phyloP scores from a whole-genome alignment of 1,140 invertebrate species.

The Drosophila murphyi region DNA sequence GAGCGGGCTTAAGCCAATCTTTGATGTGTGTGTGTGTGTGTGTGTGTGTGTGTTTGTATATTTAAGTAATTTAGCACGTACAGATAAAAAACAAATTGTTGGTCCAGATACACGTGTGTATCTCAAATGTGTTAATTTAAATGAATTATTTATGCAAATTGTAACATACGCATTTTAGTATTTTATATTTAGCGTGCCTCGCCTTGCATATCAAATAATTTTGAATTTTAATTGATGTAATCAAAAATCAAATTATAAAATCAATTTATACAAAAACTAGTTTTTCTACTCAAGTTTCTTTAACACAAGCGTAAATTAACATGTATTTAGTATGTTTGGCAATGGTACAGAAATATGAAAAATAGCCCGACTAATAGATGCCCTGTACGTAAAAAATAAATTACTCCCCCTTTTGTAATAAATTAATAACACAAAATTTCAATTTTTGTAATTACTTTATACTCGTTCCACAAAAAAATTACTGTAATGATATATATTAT shows the following conservation, averaged over 20 bases:
- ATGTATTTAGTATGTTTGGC: not conserved
- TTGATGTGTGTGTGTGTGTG: not conserved
- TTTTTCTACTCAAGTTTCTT: not conserved
- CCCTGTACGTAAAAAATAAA: not conserved
- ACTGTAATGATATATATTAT: not conserved
- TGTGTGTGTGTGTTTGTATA: not conserved
- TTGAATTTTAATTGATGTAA: not conserved
- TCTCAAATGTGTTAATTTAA: not conserved
- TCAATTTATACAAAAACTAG: not conserved
- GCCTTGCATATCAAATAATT: not conserved
- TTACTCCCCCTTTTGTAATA: too few relatives aligned
- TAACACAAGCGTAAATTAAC: not conserved
- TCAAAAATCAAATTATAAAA: not conserved
- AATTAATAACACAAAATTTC: not conserved
- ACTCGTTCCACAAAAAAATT: not conserved
- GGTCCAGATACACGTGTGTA: not conserved
- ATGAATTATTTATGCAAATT: not conserved
- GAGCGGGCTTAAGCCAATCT: constrained; percentile 14
- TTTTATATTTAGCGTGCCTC: too few relatives aligned
- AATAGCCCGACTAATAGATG: not conserved
- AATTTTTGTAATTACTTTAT: not conserved
- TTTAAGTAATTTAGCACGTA: constrained; percentile 2
- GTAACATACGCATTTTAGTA: not conserved
- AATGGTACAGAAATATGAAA: not conserved
- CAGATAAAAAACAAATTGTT: constrained; percentile 1